Evolutionary conservation across 2,888 invertebrate species (phyloP), one percentile per base, ranked within the genome.

Genomic region (Lasioglossum malachurum): DNA sequence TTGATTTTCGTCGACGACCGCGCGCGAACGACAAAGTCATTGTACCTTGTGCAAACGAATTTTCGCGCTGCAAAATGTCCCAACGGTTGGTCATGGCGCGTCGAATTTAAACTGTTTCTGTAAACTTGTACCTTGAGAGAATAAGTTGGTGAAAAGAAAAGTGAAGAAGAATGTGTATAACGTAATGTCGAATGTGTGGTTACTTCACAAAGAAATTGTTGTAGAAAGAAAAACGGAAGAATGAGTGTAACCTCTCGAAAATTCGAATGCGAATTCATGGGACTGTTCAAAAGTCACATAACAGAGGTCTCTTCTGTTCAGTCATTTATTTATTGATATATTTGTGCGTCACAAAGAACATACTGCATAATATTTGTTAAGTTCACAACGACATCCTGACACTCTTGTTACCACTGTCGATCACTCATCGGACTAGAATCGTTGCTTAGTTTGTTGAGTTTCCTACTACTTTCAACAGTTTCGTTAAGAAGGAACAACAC

Each of bases 261-360:
- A 27, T 41, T 27, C 12, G 19, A 23, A 14, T 41, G 14, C 14
- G 46, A 49, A 77, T n/a, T 80, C 60, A n/a, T 78, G 83, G 86
- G 79, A 80, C 60, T 76, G 69, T 75, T 67, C 60, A 79, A 75
- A 87, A 81, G 80, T 87, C 64, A 84, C 67, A 83, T 72, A 86
- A 80, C 53, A 83, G 86, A 78, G 82, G 69, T 78, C 78, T 78
- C 78, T 75, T 82, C 87, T 71, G 64, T 76, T 83, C 75, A 81
- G 44, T 87, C 74, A 83, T 83, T 78, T 82, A 86, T 87, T 87
- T 87, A 87, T 87, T 87, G 46, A 46, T 77, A 83, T 83, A 83
- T 87, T 87, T 83, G 80, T 83, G 83, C 81, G 87, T 87, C 78
- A 87, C 80, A 87, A 60, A 81, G 72, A 76, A 72, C 72, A 80